Evolutionary conservation across 2,888 invertebrate genomes (phyloP), one percentile per base, ranked within the genome.

Genomic region (Eristalis pertinax): DNA sequence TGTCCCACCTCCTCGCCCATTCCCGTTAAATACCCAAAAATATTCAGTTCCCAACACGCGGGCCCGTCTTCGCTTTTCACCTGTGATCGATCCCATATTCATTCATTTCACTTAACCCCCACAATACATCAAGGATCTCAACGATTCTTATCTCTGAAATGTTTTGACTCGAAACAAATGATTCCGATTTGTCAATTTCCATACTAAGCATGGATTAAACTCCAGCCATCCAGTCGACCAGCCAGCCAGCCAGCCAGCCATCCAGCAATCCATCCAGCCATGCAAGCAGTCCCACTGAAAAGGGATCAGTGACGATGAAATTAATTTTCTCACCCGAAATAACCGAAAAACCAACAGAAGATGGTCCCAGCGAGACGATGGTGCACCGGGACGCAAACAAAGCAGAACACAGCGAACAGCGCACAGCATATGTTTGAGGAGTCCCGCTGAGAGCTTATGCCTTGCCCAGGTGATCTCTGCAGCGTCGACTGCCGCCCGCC

Each of bases 121-220:
- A 38, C 62, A 19, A 80, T 76, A 19, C 75, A 84, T 87, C 84
- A 84, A 84, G 84, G 79, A 87, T 80, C 64, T 80, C 64, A 84
- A 73, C 84, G 91, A 91, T 91, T 88, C 88, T 91, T 91, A 91
- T 90, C 91, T 89, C 84, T 68, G 80, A 88, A 89, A 91, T 92
- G 90, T 92, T 92, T 91, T 92, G 92, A 92, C 92, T 91, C 84
- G 89, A 90, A 91, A 92, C 90, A 92, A 92, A 92, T 92, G 92
- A 92, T 90, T 76, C 90, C 90, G 91, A 92, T 92, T 92, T 92
- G 92, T 92, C 93, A 92, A 91, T 89, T 84, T 69, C 87, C 87
- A 73, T 69, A 69, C 75, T 83, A 84, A 87, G 83, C 79, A 68
- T 64, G 87, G 87, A 87, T 87, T 87, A 84, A 80, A 76, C 72